phyloP scores from a whole-genome alignment of 2,113 vertebrate genomes.

The Tetrax tetrax region DNA sequence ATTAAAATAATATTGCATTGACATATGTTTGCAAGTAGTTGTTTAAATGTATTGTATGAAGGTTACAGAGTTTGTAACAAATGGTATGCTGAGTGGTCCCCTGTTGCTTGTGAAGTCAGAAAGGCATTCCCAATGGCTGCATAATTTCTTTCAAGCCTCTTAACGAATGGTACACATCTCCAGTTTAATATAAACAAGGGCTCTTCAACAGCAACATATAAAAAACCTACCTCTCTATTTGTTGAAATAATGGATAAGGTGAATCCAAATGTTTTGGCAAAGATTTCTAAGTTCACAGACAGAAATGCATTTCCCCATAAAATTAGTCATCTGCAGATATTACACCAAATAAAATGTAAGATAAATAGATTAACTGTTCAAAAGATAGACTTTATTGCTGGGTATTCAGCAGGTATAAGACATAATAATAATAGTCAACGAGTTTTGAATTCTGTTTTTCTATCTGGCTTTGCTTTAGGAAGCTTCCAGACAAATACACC shows the following conservation, averaged over 20 bases:
- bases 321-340: neutral
- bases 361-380: neutral
- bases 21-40: neutral
- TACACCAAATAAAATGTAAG: neutral
- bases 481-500: neutral
- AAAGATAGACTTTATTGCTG: neutral
- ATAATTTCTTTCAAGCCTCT: constrained; percentile 45
- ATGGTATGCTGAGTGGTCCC: neutral
- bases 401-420: neutral
- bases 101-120: constrained; percentile 43
- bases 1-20: constrained; percentile 26
- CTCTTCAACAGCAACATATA: constrained; percentile 15
- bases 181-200: constrained; percentile 29
- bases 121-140: neutral
- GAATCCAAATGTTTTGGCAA: constrained; percentile 46
- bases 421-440: neutral
- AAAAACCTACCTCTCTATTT: constrained; percentile 35
- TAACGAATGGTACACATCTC: constrained; percentile 16
- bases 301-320: neutral
- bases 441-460: neutral
- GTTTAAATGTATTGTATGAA: constrained; percentile 1
- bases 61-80: constrained; percentile 26
- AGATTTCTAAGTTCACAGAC: constrained; percentile 6
- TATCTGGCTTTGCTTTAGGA: neutral
- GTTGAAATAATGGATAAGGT: constrained; percentile 44